Evolutionary conservation across 2,113 vertebrate genomes (phyloP), one percentile per base, ranked within the genome.

Genomic region (Pluvialis apricaria): DNA sequence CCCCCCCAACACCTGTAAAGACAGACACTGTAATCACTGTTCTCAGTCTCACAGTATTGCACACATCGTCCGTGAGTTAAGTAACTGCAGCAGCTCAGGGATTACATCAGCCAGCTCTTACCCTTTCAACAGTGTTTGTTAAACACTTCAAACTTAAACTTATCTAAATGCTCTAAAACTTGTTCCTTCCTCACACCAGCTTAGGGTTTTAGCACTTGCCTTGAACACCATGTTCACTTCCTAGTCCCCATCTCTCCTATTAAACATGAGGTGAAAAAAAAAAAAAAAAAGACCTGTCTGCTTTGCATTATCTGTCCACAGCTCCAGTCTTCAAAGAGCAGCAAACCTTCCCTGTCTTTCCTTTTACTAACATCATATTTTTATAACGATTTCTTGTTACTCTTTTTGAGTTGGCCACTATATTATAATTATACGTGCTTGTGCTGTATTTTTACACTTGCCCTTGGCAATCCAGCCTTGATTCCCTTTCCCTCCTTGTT

Each of bases 51-150:
- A 78, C 68, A 75, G 42, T 28, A 60, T 51, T 84, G 92, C 60
- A 78, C 3, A 2, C 11, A 60, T 40, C 20, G 38, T 78, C 65
- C 38, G 12, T 0, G 55, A 88, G 75, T 40, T 80, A 77, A 89
- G 44, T 44, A 77, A 81, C 61, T 75, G 61, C 65, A 91, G 69
- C 61, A 95, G 66, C 75, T 90, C 87, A 77, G 62, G 36, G 62
- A 85, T 94, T 95, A 91, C 82, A 93, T 82, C 82, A 96, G 54
- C 66, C 58, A 88, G 36, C 62, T 88, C 73, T 40, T 42, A 71
- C 24, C 18, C 49, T 76, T 85, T 76, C 47, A 85, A 40, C 2
- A 57, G 49, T 6, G 14, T 5, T 82, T 90, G 58, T 29, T 52
- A 34, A 95, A 90, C 49, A 79, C 54, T 82, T 90, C 26, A 58